phyloP scores from a whole-genome alignment of 2,797 vertebrate genomes.

The Hyperoplus immaculatus region DNA sequence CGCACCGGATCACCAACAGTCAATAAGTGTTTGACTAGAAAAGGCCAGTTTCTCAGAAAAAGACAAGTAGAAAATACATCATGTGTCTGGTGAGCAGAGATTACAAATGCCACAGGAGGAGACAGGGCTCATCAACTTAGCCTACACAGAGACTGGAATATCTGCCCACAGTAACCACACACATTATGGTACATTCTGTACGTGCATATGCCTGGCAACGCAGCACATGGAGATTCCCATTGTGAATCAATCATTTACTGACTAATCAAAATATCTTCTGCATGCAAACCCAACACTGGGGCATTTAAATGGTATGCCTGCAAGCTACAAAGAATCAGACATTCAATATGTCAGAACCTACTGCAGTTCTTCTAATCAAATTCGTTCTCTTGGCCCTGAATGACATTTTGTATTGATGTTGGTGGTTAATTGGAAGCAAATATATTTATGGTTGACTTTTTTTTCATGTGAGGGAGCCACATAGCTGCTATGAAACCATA shows the following conservation, averaged over 20 bases:
- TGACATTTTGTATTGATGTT: slow-evolving; percentile 35
- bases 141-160: slow-evolving; percentile 74
- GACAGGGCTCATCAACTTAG: slow-evolving; percentile 74
- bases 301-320: slow-evolving; percentile 35
- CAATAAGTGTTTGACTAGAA: slow-evolving; percentile 20
- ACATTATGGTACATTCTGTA: slow-evolving; percentile 73
- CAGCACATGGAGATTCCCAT: slow-evolving; percentile 45
- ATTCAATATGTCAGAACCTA: slow-evolving; percentile 29
- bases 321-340: slow-evolving; percentile 32
- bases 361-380: slow-evolving; percentile 40
- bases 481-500: slow-evolving; percentile 4
- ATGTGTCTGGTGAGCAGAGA: slow-evolving; percentile 61
- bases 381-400: slow-evolving; percentile 25
- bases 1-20: slow-evolving; percentile 11
- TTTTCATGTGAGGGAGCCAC: neutral
- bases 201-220: slow-evolving; percentile 66
- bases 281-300: slow-evolving; percentile 36
- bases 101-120: slow-evolving; percentile 69
- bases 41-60: slow-evolving; percentile 34
- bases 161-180: slow-evolving; percentile 75
- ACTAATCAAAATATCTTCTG: slow-evolving; percentile 53
- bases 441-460: slow-evolving; percentile 26
- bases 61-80: slow-evolving; percentile 37
- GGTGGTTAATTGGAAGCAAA: slow-evolving; percentile 33
- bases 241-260: slow-evolving; percentile 66